These are phyloP conservation scores for Myotis davidii DNA, from an alignment of 2,113 vertebrate genomes.

Conservation along the genomic window DNA sequence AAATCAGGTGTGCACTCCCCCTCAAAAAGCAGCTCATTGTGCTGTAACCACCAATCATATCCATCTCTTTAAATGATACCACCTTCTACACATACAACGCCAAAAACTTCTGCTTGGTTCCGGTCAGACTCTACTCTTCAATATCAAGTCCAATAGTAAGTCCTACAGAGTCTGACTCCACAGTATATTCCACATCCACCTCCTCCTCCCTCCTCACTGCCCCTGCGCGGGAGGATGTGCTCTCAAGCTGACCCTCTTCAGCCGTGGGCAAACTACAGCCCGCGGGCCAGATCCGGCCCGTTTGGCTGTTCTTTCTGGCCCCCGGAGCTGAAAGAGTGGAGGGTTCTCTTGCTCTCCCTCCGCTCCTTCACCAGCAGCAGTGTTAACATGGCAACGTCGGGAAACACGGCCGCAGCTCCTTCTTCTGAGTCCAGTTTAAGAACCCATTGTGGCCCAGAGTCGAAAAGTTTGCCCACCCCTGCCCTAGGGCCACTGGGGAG, in stretches of 20 bases:
- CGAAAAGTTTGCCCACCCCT: too few relatives aligned
- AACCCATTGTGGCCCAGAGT: too few relatives aligned
- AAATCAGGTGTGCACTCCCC: not conserved
- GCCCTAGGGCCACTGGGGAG: too few relatives aligned
- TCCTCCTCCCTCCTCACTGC: not conserved
- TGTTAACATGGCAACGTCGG: too few relatives aligned
- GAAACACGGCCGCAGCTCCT: too few relatives aligned
- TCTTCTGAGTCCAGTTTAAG: too few relatives aligned
- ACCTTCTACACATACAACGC: not conserved
- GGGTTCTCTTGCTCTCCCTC: too few relatives aligned
- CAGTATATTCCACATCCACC: not conserved
- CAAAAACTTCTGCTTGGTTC: not conserved
- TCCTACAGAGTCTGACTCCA: not conserved
- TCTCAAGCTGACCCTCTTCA: not conserved
- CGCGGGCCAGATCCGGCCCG: too few relatives aligned
- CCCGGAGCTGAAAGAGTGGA: too few relatives aligned
- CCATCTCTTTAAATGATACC: not conserved
- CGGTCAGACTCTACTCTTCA: not conserved
- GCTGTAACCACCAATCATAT: not conserved
- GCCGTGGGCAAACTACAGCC: too few relatives aligned
- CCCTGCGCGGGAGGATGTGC: not conserved
- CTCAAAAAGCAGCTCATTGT: not conserved
- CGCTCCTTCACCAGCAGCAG: too few relatives aligned
- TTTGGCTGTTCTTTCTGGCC: too few relatives aligned
- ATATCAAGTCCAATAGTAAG: not conserved